These are phyloP conservation scores for Cochlearius cochlearius DNA, from an alignment of 2,113 vertebrate species.

Conservation along the genomic window DNA sequence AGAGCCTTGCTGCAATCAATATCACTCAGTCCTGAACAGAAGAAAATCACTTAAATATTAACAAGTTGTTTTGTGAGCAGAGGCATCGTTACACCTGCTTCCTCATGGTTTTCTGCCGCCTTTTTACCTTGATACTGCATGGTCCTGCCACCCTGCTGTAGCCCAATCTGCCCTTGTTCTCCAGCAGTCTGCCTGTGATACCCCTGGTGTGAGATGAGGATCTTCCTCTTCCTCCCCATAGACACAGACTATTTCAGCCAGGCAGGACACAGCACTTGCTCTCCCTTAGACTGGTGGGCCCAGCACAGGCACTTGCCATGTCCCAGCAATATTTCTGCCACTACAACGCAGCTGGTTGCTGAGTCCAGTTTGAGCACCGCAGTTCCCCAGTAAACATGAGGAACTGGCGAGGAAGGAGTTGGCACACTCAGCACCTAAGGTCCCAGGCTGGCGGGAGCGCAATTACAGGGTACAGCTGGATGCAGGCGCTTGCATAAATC, in stretches of 20 bases:
- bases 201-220: not conserved
- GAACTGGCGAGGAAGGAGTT: not conserved
- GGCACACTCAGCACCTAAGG: not conserved
- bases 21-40: not conserved
- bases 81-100: not conserved
- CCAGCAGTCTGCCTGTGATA: not conserved
- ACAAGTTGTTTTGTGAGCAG: not conserved
- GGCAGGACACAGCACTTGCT: not conserved
- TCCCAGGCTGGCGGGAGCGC: not conserved
- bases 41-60: not conserved
- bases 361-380: not conserved
- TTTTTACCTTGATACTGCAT: not conserved
- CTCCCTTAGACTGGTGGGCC: not conserved
- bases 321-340: not conserved
- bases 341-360: not conserved
- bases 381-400: not conserved
- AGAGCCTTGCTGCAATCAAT: not conserved
- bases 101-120: not conserved
- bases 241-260: not conserved
- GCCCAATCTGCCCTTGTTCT: not conserved
- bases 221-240: not conserved
- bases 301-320: accelerated
- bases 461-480: not conserved
- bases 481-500: not conserved
- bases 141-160: not conserved